Base-by-base conservation (phyloP, 2,888 invertebrate genomes). In the Synanthedon myopaeformis region DNA sequence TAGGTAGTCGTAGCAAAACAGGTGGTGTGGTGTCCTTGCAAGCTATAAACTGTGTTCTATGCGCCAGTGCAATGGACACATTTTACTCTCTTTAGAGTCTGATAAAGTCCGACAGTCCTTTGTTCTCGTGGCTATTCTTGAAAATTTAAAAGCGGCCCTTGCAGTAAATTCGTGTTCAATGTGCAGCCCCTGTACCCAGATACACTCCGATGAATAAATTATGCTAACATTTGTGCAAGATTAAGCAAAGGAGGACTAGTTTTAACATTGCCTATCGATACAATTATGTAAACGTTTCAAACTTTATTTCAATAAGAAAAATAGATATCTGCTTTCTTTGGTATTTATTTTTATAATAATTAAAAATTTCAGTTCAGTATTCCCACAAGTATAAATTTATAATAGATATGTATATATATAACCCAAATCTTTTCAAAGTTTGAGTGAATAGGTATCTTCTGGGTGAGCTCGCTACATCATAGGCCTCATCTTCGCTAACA, bases 131-230 rank as follows among this genome's bases (percentile, higher is more conserved):
- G 63, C 64, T 66, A 67, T 67, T 78, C 77, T 77, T 81, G 75
- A 77, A 80, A 82, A 74, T 82, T 82, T 82, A 79, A 82, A 82
- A 76, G 70, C 75, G 71, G 70, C 74, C 73, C 73, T 76, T 63
- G 78, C 72, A 69, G 76, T 79, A 78, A 81, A 80, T 78, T 77
- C 67, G 62, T 66, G 62, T 74, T 69, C 66, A 66, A 65, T 63
- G 65, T 68, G 62, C 58, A 57, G 62, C 64, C 61, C 52, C 60
- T 58, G 59, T 63, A 59, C 69, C 65, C 69, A 73, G 75, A 73
- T 73, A 71, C 71, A 61, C 59, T 53, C 60, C 65, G 64, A 67
- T 81, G 75, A 80, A 82, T 82, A 80, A 81, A 77, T 78, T 71
- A 79, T 28, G 4, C n/a, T 6, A 4, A 6, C 41, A 51, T 51